phyloP scores from a whole-genome alignment of 2,888 invertebrate species.

The Cacoxenus indagator region DNA sequence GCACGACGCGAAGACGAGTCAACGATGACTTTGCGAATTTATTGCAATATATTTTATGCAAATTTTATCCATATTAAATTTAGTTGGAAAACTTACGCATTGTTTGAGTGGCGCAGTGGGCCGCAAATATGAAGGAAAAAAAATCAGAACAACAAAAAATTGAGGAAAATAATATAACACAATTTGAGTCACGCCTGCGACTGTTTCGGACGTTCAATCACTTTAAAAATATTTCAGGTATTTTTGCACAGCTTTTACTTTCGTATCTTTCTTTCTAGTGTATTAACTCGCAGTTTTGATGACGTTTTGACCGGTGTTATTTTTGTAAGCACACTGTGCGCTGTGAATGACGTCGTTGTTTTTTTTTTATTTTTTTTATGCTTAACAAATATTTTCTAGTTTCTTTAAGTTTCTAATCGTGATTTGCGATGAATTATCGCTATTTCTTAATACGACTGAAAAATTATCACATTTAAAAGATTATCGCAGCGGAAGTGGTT shows the following conservation, averaged over 20 bases:
- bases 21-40: conserved; percentile 25
- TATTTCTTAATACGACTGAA: neutral
- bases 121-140: too few relatives aligned
- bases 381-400: neutral
- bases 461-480: neutral
- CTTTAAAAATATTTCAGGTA: too few relatives aligned
- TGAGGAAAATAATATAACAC: neutral
- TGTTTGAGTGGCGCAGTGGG: too few relatives aligned
- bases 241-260: neutral
- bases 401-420: neutral
- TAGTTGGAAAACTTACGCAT: conserved; percentile 8
- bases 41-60: conserved; percentile 24
- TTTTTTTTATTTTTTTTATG: neutral
- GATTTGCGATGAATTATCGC: neutral
- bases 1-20: neutral
- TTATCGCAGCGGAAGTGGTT: conserved; percentile 2
- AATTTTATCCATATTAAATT: neutral
- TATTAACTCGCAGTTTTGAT: too few relatives aligned
- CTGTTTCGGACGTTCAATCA: too few relatives aligned
- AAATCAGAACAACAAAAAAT: too few relatives aligned
- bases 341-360: neutral
- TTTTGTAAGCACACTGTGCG: neutral
- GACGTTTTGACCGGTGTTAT: too few relatives aligned
- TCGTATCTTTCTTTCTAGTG: neutral
- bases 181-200: too few relatives aligned